Percentiles rank a stretch among this genome's conserved stretches.
phyloP scores from a whole-genome alignment of 2,797 vertebrate species.

The Labroides dimidiatus region DNA sequence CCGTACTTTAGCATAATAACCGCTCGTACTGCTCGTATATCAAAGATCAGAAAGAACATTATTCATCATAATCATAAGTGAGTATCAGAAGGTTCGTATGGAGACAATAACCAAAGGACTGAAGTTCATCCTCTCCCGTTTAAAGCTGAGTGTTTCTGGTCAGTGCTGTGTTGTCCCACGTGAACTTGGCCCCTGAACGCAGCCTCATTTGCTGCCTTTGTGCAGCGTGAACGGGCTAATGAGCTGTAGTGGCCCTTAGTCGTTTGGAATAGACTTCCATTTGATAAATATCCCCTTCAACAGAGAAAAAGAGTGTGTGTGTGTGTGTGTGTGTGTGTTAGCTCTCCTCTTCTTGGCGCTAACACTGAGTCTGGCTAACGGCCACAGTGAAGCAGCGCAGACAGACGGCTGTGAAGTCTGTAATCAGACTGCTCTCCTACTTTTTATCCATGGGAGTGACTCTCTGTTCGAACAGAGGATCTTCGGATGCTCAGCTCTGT shows the following conservation, averaged over 20 bases:
- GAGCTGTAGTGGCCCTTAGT: conserved; percentile 40
- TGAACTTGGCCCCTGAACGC: conserved; percentile 36
- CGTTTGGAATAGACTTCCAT: conserved; percentile 27
- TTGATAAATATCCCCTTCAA: conserved; percentile 47
- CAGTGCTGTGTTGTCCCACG: conserved; percentile 49
- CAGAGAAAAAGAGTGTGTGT: background rate
- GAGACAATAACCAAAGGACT: conserved; percentile 14
- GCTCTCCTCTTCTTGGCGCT: conserved; percentile 29
- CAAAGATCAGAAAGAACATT: conserved; percentile 29
- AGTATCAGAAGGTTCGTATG: conserved; percentile 4
- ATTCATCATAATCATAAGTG: conserved; percentile 18
- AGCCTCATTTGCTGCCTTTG: conserved; percentile 44
- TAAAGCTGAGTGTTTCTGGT: conserved; percentile 29
- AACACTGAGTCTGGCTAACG: conserved; percentile 19
- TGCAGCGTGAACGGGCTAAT: conserved; percentile 29
- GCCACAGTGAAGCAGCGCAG: conserved; percentile 23
- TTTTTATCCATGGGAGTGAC: conserved; percentile 1
- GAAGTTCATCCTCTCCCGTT: conserved; percentile 7
- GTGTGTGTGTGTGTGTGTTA: conserved; percentile 11
- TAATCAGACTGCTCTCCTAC: conserved; percentile 34
- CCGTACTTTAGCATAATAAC: conserved; percentile 57
- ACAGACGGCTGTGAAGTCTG: conserved; percentile 23
- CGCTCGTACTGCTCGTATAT: conserved; percentile 36
- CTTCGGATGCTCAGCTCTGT: background rate
- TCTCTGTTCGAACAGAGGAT: background rate